Evolutionary conservation across 1,140 invertebrate species (phyloP), one percentile per base, ranked within the genome.

Genomic region (Coelopa frigida): DNA sequence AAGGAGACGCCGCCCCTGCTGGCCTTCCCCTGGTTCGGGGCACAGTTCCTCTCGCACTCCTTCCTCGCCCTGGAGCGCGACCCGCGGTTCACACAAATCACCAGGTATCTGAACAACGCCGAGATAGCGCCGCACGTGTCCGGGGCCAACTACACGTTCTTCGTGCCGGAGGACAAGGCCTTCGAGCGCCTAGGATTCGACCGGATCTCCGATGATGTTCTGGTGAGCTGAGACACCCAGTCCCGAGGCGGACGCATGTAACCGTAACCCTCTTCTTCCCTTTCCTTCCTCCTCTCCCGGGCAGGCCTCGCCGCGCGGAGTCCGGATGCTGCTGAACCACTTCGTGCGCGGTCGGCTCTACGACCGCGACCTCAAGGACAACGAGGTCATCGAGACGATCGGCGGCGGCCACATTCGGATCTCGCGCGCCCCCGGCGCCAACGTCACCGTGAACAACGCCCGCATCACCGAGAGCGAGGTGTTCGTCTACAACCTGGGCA

Each of bases 1-100:
- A 79, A 79, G 59, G 78, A 80, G 58, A 79, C 78, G 3, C 78
- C 78, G 7, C 78, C 78, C n/a, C 56, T 80, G 18, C 51, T 80
- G 26, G 75, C 77, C 3, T 79, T 78, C 48, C 78, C 78, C 3
- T 80, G 78, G 78, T 77, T 78, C 53, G 74, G 75, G 31, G 77
- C 78, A 8, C 78, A 78, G 50, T 80, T 80, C 55, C 58, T 80
- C 23, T 78, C 77, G 5, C 78, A 80, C 52, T 75, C 77, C 2
- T 79, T 78, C 57, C 57, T 78, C 46, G 74, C 76, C 5, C 55
- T 80, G n/a, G 77, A 78, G 55, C 59, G 72, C 37, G 73, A 76
- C 58, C 64, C 63, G 15, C 29, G 75, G 49, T 78, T 78, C 54
- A 68, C 73, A 5, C 75, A 79, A 58, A 72, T 79, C 32, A 76